Base-by-base conservation (phyloP, 1,140 invertebrate species). In the Phthorimaea operculella region DNA sequence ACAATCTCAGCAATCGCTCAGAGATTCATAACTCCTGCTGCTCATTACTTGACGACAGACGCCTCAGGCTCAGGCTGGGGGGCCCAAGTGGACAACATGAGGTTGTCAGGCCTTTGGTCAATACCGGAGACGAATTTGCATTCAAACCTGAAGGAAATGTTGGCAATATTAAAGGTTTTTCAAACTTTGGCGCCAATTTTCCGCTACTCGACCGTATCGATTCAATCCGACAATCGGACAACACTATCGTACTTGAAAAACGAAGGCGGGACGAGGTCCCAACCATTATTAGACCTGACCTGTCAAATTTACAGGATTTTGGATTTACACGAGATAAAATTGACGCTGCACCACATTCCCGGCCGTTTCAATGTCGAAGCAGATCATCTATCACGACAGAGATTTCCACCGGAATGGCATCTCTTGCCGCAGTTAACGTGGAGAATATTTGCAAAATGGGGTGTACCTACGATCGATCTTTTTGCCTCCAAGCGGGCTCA, bases 151-250 rank as follows among this genome's bases (percentile, higher is more conserved):
- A 72, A 72, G 44, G 69, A 74, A 47, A 52, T 74, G 50, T 64
- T 57, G 44, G 58, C 63, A 11, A 58, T 75, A 1, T 50, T 52
- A 10, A 14, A 51, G 14, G 62, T 57, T 10, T 39, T 71, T 9
- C 17, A 60, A 54, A 55, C 8, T 17, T 45, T 16, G 45, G 48
- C 34, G 33, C 53, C 52, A 28, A 7, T 14, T 2, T 33, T 73
- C 12, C 11, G 11, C 42, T 44, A 39, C 48, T 55, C 33, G 39
- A 33, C 45, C 1, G 34, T 73, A 8, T 49, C 69, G 50, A 14
- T 73, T n/a, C 68, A 69, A 33, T 58, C 68, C 34, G 66, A 71
- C 63, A 73, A 64, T 63, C 60, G 52, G 39, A 72, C 63, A 0
- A 57, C 60, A 1, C 49, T 68, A 16, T 58, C 60, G 10, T 70